Evolutionary conservation across 2,888 invertebrate species (phyloP), one percentile per base, ranked within the genome.

Genomic region (Alloscopus bannaensis): DNA sequence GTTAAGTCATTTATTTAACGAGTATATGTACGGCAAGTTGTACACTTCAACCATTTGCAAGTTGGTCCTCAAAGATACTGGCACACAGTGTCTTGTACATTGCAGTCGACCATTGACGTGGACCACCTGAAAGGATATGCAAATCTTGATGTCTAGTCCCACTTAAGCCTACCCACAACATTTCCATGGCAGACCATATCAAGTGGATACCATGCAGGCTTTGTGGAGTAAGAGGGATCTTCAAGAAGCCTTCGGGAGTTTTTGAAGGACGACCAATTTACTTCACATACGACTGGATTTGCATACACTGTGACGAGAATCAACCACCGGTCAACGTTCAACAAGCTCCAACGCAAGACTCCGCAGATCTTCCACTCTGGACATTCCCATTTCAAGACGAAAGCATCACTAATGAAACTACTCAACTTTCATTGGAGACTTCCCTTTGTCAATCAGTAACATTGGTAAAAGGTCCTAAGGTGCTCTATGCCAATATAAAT

Each of bases 401-500:
- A 47, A 47, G 3, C 47, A 47, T 47, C n/a, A 13, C 47, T 13
- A n/a, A n/a, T 47, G n/a, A 4, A 6, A 6, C 11, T n/a, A 47
- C 47, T 3, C 6, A 6, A 47, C 3, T n/a, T 13, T 47, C 11
- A 47, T 4, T n/a, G 11, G 3, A 47, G n/a, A 13, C 4, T 18
- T 13, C 18, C 47, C 11, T 47, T n/a, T n/a, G n/a, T 47, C 6
- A 55, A 18, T 13, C 55, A n/a, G n/a, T n/a, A n/a, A n/a, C 55
- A 24, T 52, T 65, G 3, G 52, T 59, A 28, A 65, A 42, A 22
- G 73, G 73, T 18, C 18, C 45, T 20, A 73, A 73, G 24, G 20
- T 73, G 4, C 31, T 31, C 0, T 65, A 73, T 57, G 0, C 65
- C 2, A 73, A 73, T 24, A 52, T 36, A 36, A 73, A 73, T 31